Conservation (phyloP, 2,888 invertebrate genomes). For the Drosophila monieri region DNA sequence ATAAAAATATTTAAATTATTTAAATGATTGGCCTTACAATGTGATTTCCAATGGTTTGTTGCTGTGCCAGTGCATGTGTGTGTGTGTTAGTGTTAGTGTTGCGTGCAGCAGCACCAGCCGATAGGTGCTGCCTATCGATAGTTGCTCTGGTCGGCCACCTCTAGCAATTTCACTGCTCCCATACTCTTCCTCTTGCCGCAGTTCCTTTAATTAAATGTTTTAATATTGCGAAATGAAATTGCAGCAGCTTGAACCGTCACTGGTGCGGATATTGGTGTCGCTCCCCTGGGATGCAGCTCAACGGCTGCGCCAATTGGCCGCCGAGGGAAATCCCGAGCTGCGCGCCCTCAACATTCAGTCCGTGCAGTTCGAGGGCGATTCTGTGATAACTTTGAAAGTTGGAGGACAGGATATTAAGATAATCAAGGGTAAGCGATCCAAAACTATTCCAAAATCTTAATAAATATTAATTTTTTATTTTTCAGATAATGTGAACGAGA, state of each 20-base stretch:
- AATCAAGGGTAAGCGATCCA: conserved; percentile 63
- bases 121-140: conserved; percentile 24
- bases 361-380: conserved; percentile 96
- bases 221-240: conserved; percentile 37
- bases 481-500: conserved; percentile 74
- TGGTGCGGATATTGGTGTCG: conserved; percentile 98
- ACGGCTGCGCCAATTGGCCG: conserved; percentile 94
- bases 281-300: conserved; percentile 98
- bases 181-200: conserved; percentile 17
- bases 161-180: conserved; percentile 22
- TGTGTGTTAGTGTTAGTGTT: conserved; percentile 4
- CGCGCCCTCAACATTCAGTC: conserved; percentile 96
- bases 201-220: conserved; percentile 35
- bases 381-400: conserved; percentile 89
- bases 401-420: conserved; percentile 88
- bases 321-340: conserved; percentile 94
- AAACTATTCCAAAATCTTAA: background rate
- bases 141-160: conserved; percentile 1
- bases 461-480: background rate
- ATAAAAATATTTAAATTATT: too few species aligned
- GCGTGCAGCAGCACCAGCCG: conserved; percentile 16
- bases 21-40: background rate
- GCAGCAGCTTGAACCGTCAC: conserved; percentile 89
- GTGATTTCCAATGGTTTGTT: conserved; percentile 13
- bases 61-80: conserved; percentile 6